Conservation (phyloP, 2,888 invertebrate genomes). For the Fragum fragum region DNA sequence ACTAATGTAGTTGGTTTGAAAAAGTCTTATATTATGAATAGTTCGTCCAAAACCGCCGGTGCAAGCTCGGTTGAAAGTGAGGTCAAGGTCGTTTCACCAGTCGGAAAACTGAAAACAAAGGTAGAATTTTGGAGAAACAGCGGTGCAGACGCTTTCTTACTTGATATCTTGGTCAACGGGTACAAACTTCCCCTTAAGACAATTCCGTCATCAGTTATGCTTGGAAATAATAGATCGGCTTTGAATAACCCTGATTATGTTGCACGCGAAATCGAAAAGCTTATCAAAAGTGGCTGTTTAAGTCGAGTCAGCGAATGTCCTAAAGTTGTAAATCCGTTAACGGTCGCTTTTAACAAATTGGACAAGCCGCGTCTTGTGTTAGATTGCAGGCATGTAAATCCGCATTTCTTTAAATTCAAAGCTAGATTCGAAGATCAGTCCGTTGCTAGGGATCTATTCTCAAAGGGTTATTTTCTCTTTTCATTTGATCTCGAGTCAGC, state of each 20-base stretch:
- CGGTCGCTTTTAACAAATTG: conserved; percentile 47
- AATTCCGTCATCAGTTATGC: conserved; percentile 1
- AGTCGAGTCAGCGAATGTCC: conserved; percentile 19
- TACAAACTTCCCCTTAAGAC: conserved; percentile 39
- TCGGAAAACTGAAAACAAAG: too few relatives aligned
- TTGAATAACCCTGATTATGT: conserved; percentile 35
- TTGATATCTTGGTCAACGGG: conserved; percentile 38
- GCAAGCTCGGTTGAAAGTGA: not conserved
- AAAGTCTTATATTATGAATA: not conserved
- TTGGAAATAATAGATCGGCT: conserved; percentile 47
- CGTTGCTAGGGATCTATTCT: conserved; percentile 39
- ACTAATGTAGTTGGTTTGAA: not conserved
- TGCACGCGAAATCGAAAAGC: conserved; percentile 33
- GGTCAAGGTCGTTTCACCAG: conserved; percentile 15
- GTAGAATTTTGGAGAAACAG: conserved; percentile 30
- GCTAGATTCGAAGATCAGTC: conserved; percentile 45
- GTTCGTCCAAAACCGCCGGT: not conserved
- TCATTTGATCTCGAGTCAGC: conserved; percentile 39
- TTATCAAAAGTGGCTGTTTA: conserved; percentile 42
- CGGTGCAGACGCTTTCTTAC: conserved; percentile 10
- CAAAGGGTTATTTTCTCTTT: conserved; percentile 36
- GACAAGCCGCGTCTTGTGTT: conserved; percentile 40
- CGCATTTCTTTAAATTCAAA: conserved; percentile 44
- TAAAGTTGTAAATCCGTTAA: conserved; percentile 42
- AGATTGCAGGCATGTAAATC: conserved; percentile 51